Conservation (phyloP, 2,888 invertebrate genomes). For the Sphecodes monilicornis region DNA sequence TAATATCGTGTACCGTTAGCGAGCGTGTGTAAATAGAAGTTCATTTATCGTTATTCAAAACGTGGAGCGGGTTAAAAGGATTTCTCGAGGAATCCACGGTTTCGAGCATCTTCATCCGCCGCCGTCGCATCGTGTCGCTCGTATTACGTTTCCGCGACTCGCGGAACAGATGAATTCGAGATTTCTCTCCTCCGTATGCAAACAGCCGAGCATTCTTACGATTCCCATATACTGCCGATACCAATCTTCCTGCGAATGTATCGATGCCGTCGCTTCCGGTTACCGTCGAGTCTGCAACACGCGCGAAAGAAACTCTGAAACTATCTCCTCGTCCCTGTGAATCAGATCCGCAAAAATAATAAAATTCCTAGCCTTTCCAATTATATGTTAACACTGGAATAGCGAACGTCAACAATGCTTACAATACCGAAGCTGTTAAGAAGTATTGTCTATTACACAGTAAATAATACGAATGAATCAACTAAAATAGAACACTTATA, state of each 20-base stretch:
- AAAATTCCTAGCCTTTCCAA: neutral
- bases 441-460: no score
- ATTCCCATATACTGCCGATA: neutral
- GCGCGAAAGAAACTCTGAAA: neutral
- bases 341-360: neutral
- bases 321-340: neutral
- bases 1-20: neutral
- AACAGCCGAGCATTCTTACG: conserved; percentile 4
- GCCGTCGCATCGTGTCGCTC: neutral
- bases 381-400: neutral
- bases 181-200: neutral
- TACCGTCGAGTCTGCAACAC: neutral
- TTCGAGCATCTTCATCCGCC: neutral
- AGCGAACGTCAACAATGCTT: no score
- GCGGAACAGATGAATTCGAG: neutral
- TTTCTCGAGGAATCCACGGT: neutral
- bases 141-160: neutral
- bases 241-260: neutral
- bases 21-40: neutral
- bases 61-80: neutral
- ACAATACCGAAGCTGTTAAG: no score
- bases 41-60: neutral
- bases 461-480: no score
- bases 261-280: neutral
- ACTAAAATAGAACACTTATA: no score